Conservation (phyloP, 2,888 invertebrate genomes). For the Lasioglossum lativentre region DNA sequence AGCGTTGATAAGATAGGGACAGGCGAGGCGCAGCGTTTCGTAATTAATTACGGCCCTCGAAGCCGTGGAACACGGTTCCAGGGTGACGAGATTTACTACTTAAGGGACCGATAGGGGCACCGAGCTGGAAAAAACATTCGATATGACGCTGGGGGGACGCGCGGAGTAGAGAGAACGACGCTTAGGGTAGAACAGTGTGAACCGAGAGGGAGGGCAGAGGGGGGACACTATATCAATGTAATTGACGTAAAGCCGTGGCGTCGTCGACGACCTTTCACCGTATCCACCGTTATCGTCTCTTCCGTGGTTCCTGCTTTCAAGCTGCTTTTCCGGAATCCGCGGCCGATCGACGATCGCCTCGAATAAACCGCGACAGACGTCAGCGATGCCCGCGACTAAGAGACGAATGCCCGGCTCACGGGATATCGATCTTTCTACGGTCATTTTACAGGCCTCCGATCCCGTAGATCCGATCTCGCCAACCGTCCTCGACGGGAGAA, state of each 20-base stretch:
- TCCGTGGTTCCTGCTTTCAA: slow-evolving; percentile 61
- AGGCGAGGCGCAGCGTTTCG: not conserved
- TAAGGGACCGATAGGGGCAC: slow-evolving; percentile 37
- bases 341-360: slow-evolving; percentile 62
- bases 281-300: slow-evolving; percentile 76
- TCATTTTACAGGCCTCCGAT: slow-evolving; percentile 43
- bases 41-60: slow-evolving; percentile 47
- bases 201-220: slow-evolving; percentile 31
- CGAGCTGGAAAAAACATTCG: slow-evolving; percentile 32
- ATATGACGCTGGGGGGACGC: slow-evolving; percentile 47
- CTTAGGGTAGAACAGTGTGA: slow-evolving; percentile 33
- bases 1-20: slow-evolving; percentile 41
- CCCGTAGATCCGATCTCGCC: slow-evolving; percentile 50
- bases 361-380: slow-evolving; percentile 44
- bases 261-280: slow-evolving; percentile 74
- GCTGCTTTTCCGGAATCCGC: slow-evolving; percentile 70
- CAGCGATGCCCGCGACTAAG: slow-evolving; percentile 16
- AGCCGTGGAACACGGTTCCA: slow-evolving; percentile 30
- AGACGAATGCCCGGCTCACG: slow-evolving; percentile 28
- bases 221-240: slow-evolving; percentile 76
- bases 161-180: slow-evolving; percentile 18
- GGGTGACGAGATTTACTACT: slow-evolving; percentile 57
- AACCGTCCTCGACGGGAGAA: slow-evolving; percentile 39
- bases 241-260: slow-evolving; percentile 73
- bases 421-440: slow-evolving; percentile 61